Evolutionary conservation across 2,113 vertebrate species (phyloP), one percentile per base, ranked within the genome.

Genomic region (Alligator mississippiensis): DNA sequence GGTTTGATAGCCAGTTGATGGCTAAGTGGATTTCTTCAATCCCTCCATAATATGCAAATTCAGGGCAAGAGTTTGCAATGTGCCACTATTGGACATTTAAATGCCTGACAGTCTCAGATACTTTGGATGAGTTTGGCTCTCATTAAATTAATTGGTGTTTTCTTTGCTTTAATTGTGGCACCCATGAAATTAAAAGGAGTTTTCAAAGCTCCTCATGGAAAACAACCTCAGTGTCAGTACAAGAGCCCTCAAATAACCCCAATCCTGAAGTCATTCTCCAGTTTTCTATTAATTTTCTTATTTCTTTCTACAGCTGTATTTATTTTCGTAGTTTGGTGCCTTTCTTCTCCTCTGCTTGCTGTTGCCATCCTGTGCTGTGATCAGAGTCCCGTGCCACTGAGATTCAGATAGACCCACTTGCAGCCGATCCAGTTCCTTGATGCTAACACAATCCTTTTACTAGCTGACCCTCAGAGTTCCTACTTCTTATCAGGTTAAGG

Each of bases 81-180:
- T 47, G 47, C 47, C 89, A 96, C 95, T 90, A 94, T 92, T 57
- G 92, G 96, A 94, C 87, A 92, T 94, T 95, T 80, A 90, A 96
- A 95, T 0, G 92, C 93, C 77, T 92, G 83, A 95, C 94, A 94
- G 93, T 84, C 92, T 92, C 96, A 90, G 91, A 93, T 87, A 70
- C 57, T 88, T n/a, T 92, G 80, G 85, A 95, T 47, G 87, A 96
- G 80, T 84, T 93, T 79, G 55, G 0, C 96, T 97, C 94, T 94
- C 94, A 96, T 96, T 94, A 96, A 96, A 96, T 97, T 92, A 96
- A 93, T 38, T 96, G 92, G 96, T 89, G 95, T 96, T 96, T 93
- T 96, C 94, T 96, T 85, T 80, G 80, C 85, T 93, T 85, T 92
- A 47, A 47, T 95, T 97, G 95, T 89, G 96, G 96, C 95, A 90